Base-by-base conservation (phyloP, 2,888 invertebrate species). In the Trachelus stipa region DNA sequence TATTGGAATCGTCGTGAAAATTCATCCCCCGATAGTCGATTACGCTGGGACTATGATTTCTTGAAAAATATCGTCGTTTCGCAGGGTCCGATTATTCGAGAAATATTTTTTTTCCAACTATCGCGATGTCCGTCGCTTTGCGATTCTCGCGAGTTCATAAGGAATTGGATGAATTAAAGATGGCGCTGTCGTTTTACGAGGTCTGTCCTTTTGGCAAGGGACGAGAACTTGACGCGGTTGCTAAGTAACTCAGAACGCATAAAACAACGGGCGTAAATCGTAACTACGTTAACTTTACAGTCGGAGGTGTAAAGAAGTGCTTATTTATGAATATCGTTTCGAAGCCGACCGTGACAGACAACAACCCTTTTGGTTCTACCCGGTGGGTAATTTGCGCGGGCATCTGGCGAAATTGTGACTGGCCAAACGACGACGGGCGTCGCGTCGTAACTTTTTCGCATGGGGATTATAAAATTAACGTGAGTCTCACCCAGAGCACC, bases 401-500 rank as follows among this genome's bases (percentile, higher is more conserved):
- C 87, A 87, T 85, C 86, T 85, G 87, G 85, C 80, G 81, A 82
- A 83, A 85, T 82, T 80, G 82, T 77, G 82, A 80, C 76, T 77
- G 82, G 79, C 75, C 34, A 76, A 81, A 81, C 81, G 81, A 82
- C 81, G 75, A 71, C 68, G 76, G 79, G 77, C 82, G 81, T 81
- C 82, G 80, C 78, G 82, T 83, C 83, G 79, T 83, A 83, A 83
- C 80, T 80, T 81, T 74, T 76, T 79, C 79, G 69, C 77, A 40
- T 40, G 81, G 74, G 88, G 87, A 91, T 90, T 89, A 90, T 89
- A 88, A 91, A 91, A 91, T 90, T 90, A 90, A 90, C 90, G 88
- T 85, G 81, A 79, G 74, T 69, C 80, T 68, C 79, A 76, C 78
- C 34, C 79, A 73, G 82, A 81, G 80, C 83, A 73, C 76, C 34